phyloP scores from a whole-genome alignment of 1,140 invertebrate species.

The Diabrotica virgifera region DNA sequence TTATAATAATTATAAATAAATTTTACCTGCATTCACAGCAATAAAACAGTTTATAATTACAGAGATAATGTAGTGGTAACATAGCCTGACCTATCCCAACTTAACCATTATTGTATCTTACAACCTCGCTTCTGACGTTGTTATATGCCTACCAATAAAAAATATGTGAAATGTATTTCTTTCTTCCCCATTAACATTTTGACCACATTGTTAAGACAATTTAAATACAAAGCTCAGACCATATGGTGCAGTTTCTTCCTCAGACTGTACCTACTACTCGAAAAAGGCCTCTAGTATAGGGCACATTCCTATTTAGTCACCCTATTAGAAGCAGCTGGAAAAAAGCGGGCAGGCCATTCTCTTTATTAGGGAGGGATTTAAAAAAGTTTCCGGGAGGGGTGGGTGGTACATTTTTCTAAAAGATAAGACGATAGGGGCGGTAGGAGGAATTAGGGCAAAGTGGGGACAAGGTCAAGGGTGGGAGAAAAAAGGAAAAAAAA shows the following conservation, averaged over 20 bases:
- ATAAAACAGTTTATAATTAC: too few species aligned
- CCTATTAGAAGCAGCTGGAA: constrained; percentile 21
- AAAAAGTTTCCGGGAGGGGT: constrained; percentile 26
- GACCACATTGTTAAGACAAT: too few species aligned
- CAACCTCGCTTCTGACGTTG: too few species aligned
- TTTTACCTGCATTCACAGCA: too few species aligned
- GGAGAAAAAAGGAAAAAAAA: constrained; percentile 23
- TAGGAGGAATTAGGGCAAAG: constrained; percentile 2
- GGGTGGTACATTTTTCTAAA: constrained; percentile 19
- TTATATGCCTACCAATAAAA: too few species aligned
- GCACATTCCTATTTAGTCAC: constrained; percentile 16
- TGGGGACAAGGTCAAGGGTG: constrained; percentile 20
- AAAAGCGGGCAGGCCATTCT: constrained; percentile 31
- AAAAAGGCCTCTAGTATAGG: not conserved
- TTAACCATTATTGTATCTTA: too few species aligned
- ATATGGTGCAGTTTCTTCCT: constrained; percentile 10
- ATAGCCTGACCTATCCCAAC: too few species aligned
- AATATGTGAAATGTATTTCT: too few species aligned
- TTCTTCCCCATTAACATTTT: too few species aligned
- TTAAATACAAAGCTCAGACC: not conserved
- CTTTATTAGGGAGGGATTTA: constrained; percentile 29
- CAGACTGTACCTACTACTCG: not conserved
- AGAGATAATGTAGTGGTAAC: too few species aligned
- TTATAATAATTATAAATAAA: too few species aligned
- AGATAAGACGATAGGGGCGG: constrained; percentile 24